Evolutionary conservation across 2,888 invertebrate genomes (phyloP), one percentile per base, ranked within the genome.

Genomic region (Drosophila parthenogenetica): DNA sequence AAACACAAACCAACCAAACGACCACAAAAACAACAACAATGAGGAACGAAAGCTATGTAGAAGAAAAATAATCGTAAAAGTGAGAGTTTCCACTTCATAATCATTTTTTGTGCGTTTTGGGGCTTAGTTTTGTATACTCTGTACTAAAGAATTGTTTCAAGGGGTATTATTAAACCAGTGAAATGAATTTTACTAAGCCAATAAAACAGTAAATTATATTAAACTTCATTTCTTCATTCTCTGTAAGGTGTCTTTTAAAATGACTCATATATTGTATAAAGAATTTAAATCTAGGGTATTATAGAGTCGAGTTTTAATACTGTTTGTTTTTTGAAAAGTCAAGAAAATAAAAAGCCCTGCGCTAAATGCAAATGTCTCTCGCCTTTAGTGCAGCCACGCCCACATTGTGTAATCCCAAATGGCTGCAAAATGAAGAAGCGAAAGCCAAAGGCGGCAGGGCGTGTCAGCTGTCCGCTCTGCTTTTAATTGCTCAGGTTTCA

Each of bases 1-100:
- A 79, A 82, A 71, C 57, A 71, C 46, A 66, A 66, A 48, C 51
- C 62, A 51, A 22, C 60, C 43, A 17, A 50, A 51, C 42, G 53
- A 48, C 17, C 53, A 37, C 54, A 50, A n/a, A n/a, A n/a, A 40
- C 48, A 51, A 54, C 48, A 51, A 69, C 74, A 67, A 79, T 80
- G 81, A 69, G 72, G 73, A 79, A 84, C 78, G 84, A 84, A 84
- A 84, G 83, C 84, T 67, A 74, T 71, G 64, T 77, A 77, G 75
- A 85, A 82, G 87, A 81, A 85, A 85, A 83, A 82, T 86, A 85
- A 79, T 86, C 87, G 81, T 82, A 89, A 88, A 88, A 88, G 89
- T 88, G 88, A 89, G 89, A 88, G 88, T 88, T 88, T 89, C 81
- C 89, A 89, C 86, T 84, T 79, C 82, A 85, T 77, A 85, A 77